Percentiles rank a stretch among this genome's conserved stretches.
Evolutionary conservation across 2,113 vertebrate species (phyloP).

Genomic region (Micronisus gabar): DNA sequence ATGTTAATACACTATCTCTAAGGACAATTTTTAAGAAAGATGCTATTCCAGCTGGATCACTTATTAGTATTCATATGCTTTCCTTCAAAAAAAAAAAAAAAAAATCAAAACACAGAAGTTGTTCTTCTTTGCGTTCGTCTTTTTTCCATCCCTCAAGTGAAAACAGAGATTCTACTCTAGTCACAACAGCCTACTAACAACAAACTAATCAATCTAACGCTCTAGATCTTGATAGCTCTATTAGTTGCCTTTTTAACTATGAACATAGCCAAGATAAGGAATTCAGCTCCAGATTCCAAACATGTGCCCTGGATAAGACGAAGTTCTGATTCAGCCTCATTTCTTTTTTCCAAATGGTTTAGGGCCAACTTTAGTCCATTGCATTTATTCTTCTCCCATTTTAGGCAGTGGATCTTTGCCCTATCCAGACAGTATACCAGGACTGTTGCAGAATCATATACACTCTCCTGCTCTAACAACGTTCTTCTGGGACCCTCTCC

Average conservation of each 20-base stretch:
- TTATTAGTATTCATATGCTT: conserved; percentile 24
- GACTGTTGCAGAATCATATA: neutral
- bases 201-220: neutral
- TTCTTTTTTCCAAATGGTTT: neutral
- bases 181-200: neutral
- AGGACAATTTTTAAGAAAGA: conserved; percentile 1
- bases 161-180: neutral
- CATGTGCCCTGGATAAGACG: neutral
- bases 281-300: neutral
- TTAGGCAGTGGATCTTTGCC: neutral
- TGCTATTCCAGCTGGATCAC: neutral
- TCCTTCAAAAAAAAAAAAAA: neutral
- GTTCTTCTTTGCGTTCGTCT: neutral
- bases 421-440: neutral
- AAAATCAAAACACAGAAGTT: neutral
- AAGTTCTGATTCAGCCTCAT: neutral
- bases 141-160: neutral
- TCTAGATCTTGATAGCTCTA: neutral
- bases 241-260: neutral
- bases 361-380: neutral
- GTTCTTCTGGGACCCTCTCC: neutral
- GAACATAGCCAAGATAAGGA: neutral
- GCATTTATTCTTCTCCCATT: neutral
- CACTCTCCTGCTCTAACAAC: neutral
- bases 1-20: neutral